phyloP scores from a whole-genome alignment of 2,888 invertebrate species.

The Eupithecia dodoneata region DNA sequence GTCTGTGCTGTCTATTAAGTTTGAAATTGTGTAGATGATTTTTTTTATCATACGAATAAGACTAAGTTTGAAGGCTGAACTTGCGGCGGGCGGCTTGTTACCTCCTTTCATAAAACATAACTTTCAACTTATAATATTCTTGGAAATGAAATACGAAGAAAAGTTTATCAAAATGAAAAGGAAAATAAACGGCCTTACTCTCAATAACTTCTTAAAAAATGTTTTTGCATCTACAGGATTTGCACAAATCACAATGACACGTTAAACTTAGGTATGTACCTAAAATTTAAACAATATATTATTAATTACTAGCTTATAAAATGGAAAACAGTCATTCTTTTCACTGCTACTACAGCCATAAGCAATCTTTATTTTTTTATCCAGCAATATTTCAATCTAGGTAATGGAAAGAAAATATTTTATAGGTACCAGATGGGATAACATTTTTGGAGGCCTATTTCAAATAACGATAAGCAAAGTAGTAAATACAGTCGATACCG shows the following conservation, averaged over 20 bases:
- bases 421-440: constrained; percentile 47
- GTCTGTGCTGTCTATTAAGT: no score
- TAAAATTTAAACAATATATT: background rate
- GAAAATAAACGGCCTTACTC: background rate
- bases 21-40: no score
- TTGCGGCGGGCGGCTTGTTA: constrained; percentile 29
- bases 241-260: background rate
- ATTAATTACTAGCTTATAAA: background rate
- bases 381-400: constrained; percentile 50
- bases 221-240: background rate
- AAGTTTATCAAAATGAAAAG: constrained; percentile 16
- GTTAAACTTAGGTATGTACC: background rate
- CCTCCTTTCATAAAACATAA: constrained; percentile 45
- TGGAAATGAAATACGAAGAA: constrained; percentile 43
- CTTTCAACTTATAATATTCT: constrained; percentile 55
- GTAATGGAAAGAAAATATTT: constrained; percentile 70
- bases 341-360: background rate
- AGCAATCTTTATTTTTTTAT: constrained; percentile 60
- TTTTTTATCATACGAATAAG: no score
- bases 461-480: background rate
- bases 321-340: background rate
- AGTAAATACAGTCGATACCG: background rate
- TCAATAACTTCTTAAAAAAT: background rate
- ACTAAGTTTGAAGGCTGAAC: constrained; percentile 48
- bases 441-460: constrained; percentile 46